phyloP scores from a whole-genome alignment of 2,888 invertebrate genomes.

The Platyscelio sp. region DNA sequence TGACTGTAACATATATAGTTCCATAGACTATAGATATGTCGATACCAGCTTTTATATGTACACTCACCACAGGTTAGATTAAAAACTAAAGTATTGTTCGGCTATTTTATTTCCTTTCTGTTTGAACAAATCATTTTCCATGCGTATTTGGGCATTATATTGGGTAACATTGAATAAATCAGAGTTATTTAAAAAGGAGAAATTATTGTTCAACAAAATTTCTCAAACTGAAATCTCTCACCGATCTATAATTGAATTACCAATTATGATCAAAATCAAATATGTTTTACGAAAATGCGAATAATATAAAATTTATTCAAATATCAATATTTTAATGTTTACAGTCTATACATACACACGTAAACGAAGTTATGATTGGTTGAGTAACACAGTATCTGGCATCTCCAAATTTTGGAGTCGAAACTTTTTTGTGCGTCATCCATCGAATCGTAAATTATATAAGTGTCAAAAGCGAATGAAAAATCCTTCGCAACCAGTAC shows the following conservation, averaged over 20 bases:
- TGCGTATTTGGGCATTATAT: too few relatives aligned
- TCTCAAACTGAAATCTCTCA: too few relatives aligned
- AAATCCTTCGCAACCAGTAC: conserved; percentile 58
- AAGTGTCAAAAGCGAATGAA: conserved; percentile 58
- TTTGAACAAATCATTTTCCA: too few relatives aligned
- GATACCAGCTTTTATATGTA: background rate
- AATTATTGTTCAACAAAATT: too few relatives aligned
- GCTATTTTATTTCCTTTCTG: too few relatives aligned
- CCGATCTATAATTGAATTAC: too few relatives aligned
- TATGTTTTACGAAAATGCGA: too few relatives aligned
- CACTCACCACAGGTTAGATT: background rate
- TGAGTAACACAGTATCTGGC: conserved; percentile 22
- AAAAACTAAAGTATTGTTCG: background rate
- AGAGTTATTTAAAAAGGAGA: too few relatives aligned
- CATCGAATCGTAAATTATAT: conserved; percentile 66
- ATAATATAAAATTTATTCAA: conserved; percentile 25
- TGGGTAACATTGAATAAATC: too few relatives aligned
- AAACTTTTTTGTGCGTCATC: conserved; percentile 65
- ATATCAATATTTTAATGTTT: conserved; percentile 4
- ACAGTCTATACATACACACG: background rate
- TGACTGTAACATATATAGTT: background rate
- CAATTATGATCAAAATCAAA: too few relatives aligned
- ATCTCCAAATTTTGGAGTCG: conserved; percentile 27
- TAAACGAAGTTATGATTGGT: conserved; percentile 18
- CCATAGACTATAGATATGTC: background rate